Evolutionary conservation across 2,113 vertebrate species (phyloP).

Genomic region (Gymnogyps californianus): DNA sequence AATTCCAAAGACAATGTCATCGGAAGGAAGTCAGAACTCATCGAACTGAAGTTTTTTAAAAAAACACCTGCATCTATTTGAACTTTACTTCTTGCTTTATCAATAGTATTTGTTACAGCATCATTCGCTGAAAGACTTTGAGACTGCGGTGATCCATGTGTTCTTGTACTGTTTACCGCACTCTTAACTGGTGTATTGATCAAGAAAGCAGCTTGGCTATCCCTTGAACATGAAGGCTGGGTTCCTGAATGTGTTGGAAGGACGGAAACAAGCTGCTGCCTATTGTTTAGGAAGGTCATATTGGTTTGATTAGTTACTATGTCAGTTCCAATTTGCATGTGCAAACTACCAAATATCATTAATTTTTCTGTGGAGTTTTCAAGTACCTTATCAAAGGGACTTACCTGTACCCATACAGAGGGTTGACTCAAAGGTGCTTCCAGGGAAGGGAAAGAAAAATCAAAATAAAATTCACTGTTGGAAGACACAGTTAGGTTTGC

Average conservation of each 20-base stretch:
- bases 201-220: neutral
- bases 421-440: constrained; percentile 3
- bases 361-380: neutral
- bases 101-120: neutral
- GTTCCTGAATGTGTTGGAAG: neutral
- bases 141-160: neutral
- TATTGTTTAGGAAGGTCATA: neutral
- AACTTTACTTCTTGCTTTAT: neutral
- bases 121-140: neutral
- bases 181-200: neutral
- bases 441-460: constrained; percentile 12
- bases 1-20: constrained; percentile 19
- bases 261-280: neutral
- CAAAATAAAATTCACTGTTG: neutral
- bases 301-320: neutral
- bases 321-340: neutral
- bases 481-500: neutral
- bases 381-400: neutral
- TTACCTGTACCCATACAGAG: neutral
- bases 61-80: neutral
- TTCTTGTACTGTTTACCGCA: neutral
- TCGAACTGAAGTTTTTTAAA: neutral
- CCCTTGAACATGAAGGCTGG: neutral
- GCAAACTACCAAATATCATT: neutral
- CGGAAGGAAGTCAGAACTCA: neutral